These are phyloP conservation scores for Chaenodraco wilsoni DNA, from an alignment of 2,797 vertebrate genomes.

Conservation along the genomic window DNA sequence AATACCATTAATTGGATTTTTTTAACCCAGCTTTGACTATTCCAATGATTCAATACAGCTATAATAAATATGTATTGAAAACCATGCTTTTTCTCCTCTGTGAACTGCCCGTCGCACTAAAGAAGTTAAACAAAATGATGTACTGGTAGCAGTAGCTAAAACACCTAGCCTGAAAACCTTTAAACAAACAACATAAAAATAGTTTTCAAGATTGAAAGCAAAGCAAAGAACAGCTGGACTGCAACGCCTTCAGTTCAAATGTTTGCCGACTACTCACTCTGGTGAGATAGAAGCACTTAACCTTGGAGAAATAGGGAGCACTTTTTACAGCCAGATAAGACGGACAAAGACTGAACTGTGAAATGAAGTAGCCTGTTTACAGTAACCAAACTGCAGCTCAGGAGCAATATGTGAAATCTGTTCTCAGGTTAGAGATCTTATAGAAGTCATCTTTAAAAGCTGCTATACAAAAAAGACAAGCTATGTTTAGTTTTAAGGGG, in stretches of 20 bases:
- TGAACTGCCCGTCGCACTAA: not conserved
- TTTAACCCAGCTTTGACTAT: too few relatives aligned
- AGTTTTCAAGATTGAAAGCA: not conserved
- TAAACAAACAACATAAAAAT: slow-evolving; percentile 2
- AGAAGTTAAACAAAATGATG: not conserved
- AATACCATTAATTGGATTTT: too few relatives aligned
- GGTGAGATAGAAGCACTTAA: slow-evolving; percentile 41
- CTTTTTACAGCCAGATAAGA: slow-evolving; percentile 39
- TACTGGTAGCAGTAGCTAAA: not conserved
- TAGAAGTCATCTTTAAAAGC: not conserved
- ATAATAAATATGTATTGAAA: not conserved
- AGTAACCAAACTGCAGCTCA: slow-evolving; percentile 6
- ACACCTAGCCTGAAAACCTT: not conserved
- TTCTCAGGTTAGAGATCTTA: not conserved
- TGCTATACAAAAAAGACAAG: too few relatives aligned
- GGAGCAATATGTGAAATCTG: not conserved
- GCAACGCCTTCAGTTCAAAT: slow-evolving; percentile 55
- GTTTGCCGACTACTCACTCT: slow-evolving; percentile 51
- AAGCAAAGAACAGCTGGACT: slow-evolving; percentile 20
- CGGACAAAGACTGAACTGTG: slow-evolving; percentile 38
- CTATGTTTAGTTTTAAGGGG: too few relatives aligned
- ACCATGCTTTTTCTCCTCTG: not conserved
- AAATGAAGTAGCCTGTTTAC: not conserved
- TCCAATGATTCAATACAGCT: too few relatives aligned
- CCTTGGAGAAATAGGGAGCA: slow-evolving; percentile 40